Base-by-base conservation (phyloP, 2,113 vertebrate genomes). In the Proteles cristata region DNA sequence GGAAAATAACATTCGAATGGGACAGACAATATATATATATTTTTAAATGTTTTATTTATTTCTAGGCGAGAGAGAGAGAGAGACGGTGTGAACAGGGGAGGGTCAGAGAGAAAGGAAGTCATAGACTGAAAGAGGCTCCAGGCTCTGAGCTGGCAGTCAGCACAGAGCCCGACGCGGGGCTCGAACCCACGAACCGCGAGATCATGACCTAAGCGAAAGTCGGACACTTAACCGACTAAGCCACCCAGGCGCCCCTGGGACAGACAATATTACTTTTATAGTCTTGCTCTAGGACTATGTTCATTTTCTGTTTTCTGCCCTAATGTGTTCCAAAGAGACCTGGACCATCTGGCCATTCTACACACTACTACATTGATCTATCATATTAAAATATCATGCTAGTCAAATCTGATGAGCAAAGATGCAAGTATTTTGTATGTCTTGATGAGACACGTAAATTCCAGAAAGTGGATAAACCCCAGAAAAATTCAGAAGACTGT, bases 281-380 rank as follows among this genome's bases (percentile, higher is more conserved):
- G 53, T 82, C 69, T 93, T 90, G 35, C 45, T 93, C 61, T 19
- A 61, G 28, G 33, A 11, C 17, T 84, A 50, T 33, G 53, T 48
- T 94, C 7, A 71, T 48, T 97, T 93, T 31, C 26, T 73, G 10
- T 92, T 92, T 96, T 85, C 58, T 55, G 58, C 89, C 88, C 68
- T 65, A 48, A 87, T 65, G 23, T n/a, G 79, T 93, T 86, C 88
- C n/a, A 55, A 58, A 94, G 84, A 80, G 43, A 82, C 50, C 65
- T 11, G 12, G 25, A 71, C 25, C 80, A 53, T 82, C 26, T 83
- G 63, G 53, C 26, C 68, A 66, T 82, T 65, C 77, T n/a, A 82
- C 66, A 65, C 55, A 73, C 5, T 16, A 39, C 82, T 17, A 5
- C 19, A 28, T 63, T 92, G 65, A 43, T 86, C 50, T 43, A 15